Evolutionary conservation across 2,888 invertebrate genomes (phyloP), one percentile per base, ranked within the genome.

Genomic region (Epinotia ramella): DNA sequence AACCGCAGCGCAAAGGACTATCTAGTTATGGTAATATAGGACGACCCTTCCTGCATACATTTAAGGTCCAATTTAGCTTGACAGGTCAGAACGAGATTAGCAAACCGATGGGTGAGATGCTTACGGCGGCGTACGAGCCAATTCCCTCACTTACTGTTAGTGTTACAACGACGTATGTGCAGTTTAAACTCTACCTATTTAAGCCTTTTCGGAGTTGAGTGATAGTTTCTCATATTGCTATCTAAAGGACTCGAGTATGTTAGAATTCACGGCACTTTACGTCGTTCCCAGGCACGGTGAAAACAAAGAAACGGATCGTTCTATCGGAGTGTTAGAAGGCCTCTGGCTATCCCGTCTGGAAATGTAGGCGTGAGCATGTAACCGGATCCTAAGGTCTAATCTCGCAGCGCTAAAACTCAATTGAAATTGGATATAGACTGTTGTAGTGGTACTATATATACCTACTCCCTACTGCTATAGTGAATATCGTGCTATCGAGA

Each of bases 21-120:
- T 68, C 57, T 68, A 68, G 68, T 68, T 68, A 68, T 68, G 68
- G 24, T 68, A 68, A 68, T 68, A 59, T 59, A 2, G 18, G 7
- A 1, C 40, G n/a, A 44, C 44, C 68, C 24, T 59, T 28, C 18
- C 12, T n/a, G 3, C 40, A 13, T 68, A 59, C 59, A 59, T 24
- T 59, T 40, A 68, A 59, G 20, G 59, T 59, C 6, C 44, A 68
- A 59, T 44, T 59, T 68, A 5, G 40, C 59, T 20, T 40, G 44
- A 16, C 59, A 59, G 13, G 44, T n/a, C 16, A 33, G 18, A 13
- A 67, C 44, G 57, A 59, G 57, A 68, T 44, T 59, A 68, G 40
- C 44, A 59, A 33, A 11, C 56, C 66, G 53, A 66, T 56, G 56
- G 57, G 9, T 59, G 57, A 24, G 44, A 68, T 68, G 44, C 57